Evolutionary conservation across 2,888 invertebrate genomes (phyloP).

Genomic region (Malacosoma neustria): DNA sequence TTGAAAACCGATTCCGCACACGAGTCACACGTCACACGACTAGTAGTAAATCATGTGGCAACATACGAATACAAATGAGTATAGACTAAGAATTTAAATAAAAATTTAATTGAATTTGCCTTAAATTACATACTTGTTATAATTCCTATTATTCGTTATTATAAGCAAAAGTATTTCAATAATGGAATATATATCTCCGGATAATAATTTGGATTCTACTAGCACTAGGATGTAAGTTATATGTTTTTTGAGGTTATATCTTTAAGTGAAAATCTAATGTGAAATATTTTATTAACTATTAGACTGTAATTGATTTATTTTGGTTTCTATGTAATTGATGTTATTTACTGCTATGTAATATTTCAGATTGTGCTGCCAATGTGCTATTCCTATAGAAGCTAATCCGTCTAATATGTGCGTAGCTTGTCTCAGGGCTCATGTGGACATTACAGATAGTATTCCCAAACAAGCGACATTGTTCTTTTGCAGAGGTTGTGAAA

Average conservation of each 20-base stretch:
- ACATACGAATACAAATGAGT: too few species aligned
- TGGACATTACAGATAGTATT: conserved; percentile 97
- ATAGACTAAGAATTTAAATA: too few species aligned
- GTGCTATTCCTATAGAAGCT: conserved; percentile 92
- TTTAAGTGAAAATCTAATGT: background rate
- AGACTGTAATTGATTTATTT: too few species aligned
- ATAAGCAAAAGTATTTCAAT: too few species aligned
- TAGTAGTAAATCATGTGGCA: too few species aligned
- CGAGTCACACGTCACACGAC: too few species aligned
- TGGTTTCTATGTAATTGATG: conserved; percentile 1
- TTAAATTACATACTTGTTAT: too few species aligned
- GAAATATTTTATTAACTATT: background rate
- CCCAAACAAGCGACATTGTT: conserved; percentile 93
- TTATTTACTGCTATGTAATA: conserved; percentile 2
- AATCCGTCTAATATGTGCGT: conserved; percentile 99
- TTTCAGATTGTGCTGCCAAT: conserved; percentile 92
- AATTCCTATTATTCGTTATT: too few species aligned
- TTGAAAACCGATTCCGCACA: too few species aligned
- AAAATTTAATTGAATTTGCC: too few species aligned
- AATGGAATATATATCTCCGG: conserved; percentile 62
- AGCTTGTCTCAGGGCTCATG: conserved; percentile 90
- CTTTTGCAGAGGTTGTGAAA: conserved; percentile 94
- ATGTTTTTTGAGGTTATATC: conserved; percentile 23
- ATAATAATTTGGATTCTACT: conserved; percentile 29
- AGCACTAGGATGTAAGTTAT: conserved; percentile 54